phyloP scores from a whole-genome alignment of 1,140 invertebrate species.

The Hypothenemus hampei region DNA sequence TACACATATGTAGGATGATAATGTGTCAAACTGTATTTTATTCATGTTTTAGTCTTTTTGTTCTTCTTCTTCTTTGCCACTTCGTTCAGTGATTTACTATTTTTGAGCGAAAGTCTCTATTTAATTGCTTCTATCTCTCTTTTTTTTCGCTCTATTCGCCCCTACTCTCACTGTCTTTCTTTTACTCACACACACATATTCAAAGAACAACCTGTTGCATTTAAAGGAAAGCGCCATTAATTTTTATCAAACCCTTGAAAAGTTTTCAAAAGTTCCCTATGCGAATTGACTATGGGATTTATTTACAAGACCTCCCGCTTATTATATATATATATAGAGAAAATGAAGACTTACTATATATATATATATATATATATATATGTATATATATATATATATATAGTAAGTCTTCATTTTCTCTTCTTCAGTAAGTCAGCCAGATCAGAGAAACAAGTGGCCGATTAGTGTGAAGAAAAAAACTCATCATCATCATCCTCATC shows the following conservation, averaged over 20 bases:
- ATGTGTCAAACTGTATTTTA: neutral
- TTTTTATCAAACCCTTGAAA: slow-evolving; percentile 25
- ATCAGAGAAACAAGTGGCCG: neutral
- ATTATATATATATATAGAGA: no score
- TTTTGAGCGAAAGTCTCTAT: neutral
- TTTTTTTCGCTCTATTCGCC: slow-evolving; percentile 5
- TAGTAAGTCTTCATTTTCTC: neutral
- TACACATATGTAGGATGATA: no score
- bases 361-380: no score
- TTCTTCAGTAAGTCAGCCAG: neutral
- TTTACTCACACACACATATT: no score
- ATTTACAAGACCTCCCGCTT: neutral
- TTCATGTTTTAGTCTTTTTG: neutral
- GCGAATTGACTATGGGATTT: neutral
- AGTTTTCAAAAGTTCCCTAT: slow-evolving; percentile 13
- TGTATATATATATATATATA: no score
- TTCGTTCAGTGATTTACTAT: neutral
- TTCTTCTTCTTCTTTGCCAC: neutral
- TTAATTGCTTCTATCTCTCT: slow-evolving; percentile 10
- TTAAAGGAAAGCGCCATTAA: slow-evolving; percentile 25
- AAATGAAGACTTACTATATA: no score
- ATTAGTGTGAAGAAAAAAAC: neutral
- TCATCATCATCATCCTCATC: no score
- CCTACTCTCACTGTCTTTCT: no score
- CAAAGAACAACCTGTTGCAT: slow-evolving; percentile 27